These are phyloP conservation scores for Poeciliopsis paucimaculata DNA, from an alignment of 2,797 vertebrate genomes.

Conservation along the genomic window DNA sequence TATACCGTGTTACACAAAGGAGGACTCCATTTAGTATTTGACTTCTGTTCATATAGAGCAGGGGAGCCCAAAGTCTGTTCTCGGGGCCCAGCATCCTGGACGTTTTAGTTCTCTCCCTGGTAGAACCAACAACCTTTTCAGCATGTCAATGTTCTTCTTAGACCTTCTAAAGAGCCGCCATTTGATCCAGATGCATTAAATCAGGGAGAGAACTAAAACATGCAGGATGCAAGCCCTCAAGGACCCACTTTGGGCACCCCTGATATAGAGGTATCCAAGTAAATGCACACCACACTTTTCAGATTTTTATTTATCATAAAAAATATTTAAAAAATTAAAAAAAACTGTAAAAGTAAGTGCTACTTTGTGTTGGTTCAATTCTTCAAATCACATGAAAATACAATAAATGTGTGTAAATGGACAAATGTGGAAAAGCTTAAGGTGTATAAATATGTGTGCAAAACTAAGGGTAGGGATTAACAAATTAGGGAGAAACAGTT, in stretches of 20 bases:
- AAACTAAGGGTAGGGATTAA: background rate
- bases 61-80: too few species aligned
- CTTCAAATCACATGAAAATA: background rate
- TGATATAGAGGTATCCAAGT: background rate
- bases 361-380: background rate
- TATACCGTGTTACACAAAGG: background rate
- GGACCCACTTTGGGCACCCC: too few species aligned
- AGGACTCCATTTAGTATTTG: background rate
- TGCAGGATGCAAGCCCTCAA: too few species aligned
- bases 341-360: background rate
- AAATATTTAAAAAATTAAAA: background rate
- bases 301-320: background rate
- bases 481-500: background rate
- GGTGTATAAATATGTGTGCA: background rate
- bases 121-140: too few species aligned
- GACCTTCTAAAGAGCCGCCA: too few species aligned
- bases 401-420: background rate
- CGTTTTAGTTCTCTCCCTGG: too few species aligned
- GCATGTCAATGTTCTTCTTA: too few species aligned
- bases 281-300: background rate
- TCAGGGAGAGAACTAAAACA: too few species aligned
- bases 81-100: too few species aligned
- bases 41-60: background rate
- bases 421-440: background rate
- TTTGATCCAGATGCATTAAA: too few species aligned